Base-by-base conservation (phyloP, 1,140 invertebrate genomes). In the Gryon sp. region DNA sequence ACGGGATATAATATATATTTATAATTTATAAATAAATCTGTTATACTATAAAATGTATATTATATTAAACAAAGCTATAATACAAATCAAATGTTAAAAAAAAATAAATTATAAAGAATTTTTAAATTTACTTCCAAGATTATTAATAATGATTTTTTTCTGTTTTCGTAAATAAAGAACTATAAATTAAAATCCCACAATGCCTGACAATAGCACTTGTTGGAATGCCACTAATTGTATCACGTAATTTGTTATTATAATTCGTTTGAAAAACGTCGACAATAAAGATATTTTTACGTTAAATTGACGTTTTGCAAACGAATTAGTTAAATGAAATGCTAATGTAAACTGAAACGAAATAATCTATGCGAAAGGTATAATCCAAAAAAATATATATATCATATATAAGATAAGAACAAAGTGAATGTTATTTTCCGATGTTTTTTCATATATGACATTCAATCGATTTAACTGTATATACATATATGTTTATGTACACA, bases 201-300 rank as follows among this genome's bases (percentile, higher is more conserved):
- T 22, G 60, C 12, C 15, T 18, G 78, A 72, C 66, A 72, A 80
- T 78, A 80, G 60, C 62, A 75, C 28, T 78, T 69, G 70, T 78
- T 77, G 52, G 53, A 68, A 46, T 66, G 50, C 19, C 38, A 62
- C 63, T 57, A 28, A 60, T 57, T 48, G 46, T 48, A 38, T 22
- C 18, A 22, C 8, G 34, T 46, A 30, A 45, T 41, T 24, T 26
- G n/a, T 72, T 48, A 36, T 12, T 14, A 0, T 7, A 9, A 46
- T 14, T 16, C 11, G 19, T 46, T 26, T 8, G 32, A 14, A 20
- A 22, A 15, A 30, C 32, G 18, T 43, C 18, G 19, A 41, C 1
- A 15, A 9, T 18, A 1, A 32, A 22, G 2, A 30, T 34, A 41
- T 52, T 63, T 63, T 63, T 52, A 1, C 34, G 48, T 46, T 12